Conservation (phyloP, 2,113 vertebrate species). For the Neomonachus schauinslandi region DNA sequence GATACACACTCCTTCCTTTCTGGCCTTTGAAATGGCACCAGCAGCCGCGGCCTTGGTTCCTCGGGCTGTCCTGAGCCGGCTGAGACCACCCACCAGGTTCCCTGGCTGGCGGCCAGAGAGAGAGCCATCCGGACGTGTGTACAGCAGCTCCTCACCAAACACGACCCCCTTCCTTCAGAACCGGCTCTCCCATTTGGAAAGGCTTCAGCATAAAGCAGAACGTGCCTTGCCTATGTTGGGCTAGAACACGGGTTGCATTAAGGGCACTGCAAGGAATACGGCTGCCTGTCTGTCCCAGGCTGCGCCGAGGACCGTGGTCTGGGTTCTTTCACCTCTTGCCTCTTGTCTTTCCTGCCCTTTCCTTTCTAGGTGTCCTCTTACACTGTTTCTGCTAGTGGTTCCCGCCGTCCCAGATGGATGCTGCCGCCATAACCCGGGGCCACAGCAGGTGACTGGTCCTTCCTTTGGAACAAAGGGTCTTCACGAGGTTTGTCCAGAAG, state of each 20-base stretch:
- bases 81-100: background rate
- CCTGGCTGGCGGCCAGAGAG: background rate
- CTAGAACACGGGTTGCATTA: fast-evolving
- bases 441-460: background rate
- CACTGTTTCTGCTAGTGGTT: background rate
- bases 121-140: background rate
- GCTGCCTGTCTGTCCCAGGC: background rate
- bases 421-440: background rate
- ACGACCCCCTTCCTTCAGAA: background rate
- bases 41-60: background rate
- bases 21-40: background rate
- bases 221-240: fast-evolving
- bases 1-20: fast-evolving
- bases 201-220: background rate
- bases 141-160: fast-evolving
- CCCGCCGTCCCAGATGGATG: background rate
- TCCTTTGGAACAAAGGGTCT: background rate
- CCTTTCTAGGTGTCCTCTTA: background rate
- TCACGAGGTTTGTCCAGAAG: background rate
- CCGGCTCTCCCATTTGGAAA: fast-evolving
- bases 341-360: background rate
- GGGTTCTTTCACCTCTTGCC: background rate
- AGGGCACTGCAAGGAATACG: too few species aligned
- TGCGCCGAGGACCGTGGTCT: background rate
- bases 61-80: background rate